Evolutionary conservation across 2,797 vertebrate genomes (phyloP), one percentile per base, ranked within the genome.

Genomic region (Molossus molossus): DNA sequence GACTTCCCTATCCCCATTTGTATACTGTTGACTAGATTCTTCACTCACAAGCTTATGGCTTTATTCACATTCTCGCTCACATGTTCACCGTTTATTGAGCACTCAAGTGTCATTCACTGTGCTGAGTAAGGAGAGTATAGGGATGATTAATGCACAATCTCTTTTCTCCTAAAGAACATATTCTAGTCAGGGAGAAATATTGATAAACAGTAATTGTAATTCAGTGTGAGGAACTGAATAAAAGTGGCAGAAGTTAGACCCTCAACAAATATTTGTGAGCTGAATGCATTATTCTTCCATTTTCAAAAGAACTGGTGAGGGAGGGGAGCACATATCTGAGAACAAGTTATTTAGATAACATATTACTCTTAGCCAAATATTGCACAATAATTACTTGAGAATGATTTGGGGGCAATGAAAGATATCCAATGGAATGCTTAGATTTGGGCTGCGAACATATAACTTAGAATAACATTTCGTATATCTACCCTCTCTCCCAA

Each of bases 381-480:
- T 87, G 67, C 33, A 79, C 7, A 92, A 53, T 48, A 93, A 83
- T 67, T 92, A 81, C 5, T 40, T 94, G 57, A 92, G 91, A 92
- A 94, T 15, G 62, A 18, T 80, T 77, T 48, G 1, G 17, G 2
- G 1, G 1, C 23, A 84, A 27, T 21, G 90, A 73, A 4, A 75
- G 48, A 73, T 2, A 86, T 17, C 50, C 67, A 82, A 7, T 33
- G 40, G 17, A 79, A 93, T 93, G 29, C 14, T 75, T 64, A 76
- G 5, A 67, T 33, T 90, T 88, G 4, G 23, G 12, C 3, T 48
- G 0, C 48, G 57, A 90, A 89, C n/a, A 79, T 15, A 29, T 58
- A 88, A 55, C 37, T 80, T 65, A 83, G 5, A 90, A 67, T 33
- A 33, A 67, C 40, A 83, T 57, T 57, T 14, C 37, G 83, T 67